These are phyloP conservation scores for Coracopsis vasa DNA, from an alignment of 2,113 vertebrate genomes.

Conservation along the genomic window DNA sequence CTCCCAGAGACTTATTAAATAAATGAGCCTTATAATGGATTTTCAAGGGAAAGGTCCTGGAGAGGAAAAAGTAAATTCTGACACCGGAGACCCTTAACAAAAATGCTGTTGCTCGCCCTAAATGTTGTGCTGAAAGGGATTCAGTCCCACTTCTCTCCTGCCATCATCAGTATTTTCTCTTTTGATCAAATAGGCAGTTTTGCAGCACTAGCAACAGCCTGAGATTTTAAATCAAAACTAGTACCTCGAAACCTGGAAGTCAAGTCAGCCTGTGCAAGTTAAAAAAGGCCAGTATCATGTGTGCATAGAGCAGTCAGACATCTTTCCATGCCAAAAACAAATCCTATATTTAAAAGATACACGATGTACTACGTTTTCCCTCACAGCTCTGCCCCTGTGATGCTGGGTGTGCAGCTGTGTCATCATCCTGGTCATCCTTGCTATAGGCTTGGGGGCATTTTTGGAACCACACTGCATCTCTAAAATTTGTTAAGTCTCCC, in stretches of 20 bases:
- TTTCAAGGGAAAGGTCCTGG: not conserved
- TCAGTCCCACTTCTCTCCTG: not conserved
- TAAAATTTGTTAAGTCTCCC: not conserved
- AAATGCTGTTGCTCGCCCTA: not conserved
- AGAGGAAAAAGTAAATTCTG: not conserved
- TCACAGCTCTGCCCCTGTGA: fast-evolving
- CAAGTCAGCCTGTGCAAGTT: not conserved
- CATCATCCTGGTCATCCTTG: not conserved
- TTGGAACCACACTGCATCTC: not conserved
- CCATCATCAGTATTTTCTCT: not conserved
- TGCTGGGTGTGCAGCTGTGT: fast-evolving
- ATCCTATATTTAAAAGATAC: not conserved
- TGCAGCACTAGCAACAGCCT: not conserved
- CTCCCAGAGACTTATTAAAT: conserved; percentile 25
- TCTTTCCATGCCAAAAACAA: not conserved
- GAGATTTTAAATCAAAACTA: not conserved
- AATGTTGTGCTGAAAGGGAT: not conserved
- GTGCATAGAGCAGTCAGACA: not conserved
- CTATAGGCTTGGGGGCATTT: not conserved
- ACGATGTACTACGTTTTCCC: not conserved
- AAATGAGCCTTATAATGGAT: not conserved
- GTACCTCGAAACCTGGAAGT: not conserved
- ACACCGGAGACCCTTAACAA: not conserved
- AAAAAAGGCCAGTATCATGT: fast-evolving
- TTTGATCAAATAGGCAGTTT: not conserved